Conservation (phyloP, 2,888 invertebrate genomes). For the Catocala sponsa region DNA sequence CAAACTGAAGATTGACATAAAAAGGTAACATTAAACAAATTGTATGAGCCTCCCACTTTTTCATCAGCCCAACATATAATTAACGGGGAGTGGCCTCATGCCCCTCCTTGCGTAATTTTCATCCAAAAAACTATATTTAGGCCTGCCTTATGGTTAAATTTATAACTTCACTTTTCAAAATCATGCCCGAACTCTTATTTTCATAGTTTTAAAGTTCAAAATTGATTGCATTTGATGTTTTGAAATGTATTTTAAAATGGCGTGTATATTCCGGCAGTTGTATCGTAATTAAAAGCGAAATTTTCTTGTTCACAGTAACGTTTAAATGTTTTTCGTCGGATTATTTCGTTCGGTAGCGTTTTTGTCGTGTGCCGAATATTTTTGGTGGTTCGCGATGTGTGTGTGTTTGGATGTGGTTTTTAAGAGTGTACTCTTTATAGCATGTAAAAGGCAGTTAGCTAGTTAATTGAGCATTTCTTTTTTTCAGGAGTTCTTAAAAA, state of each 20-base stretch:
- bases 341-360: conserved; percentile 47
- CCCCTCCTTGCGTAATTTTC: conserved; percentile 40
- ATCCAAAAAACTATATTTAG: conserved; percentile 49
- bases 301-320: conserved; percentile 45
- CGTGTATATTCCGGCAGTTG: conserved; percentile 26
- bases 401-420: no score
- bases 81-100: conserved; percentile 42
- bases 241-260: background rate
- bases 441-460: no score
- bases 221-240: background rate
- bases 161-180: background rate
- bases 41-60: background rate
- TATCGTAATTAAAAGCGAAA: conserved; percentile 36
- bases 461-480: no score
- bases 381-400: conserved; percentile 7
- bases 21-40: conserved; percentile 5
- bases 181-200: background rate
- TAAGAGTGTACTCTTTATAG: no score
- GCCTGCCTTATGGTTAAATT: conserved; percentile 16
- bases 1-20: conserved; percentile 14
- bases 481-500: no score
- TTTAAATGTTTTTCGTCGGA: conserved; percentile 49
- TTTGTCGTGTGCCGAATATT: conserved; percentile 47
- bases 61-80: conserved; percentile 27
- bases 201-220: background rate